phyloP scores from a whole-genome alignment of 1,140 invertebrate species.

The Conus ventricosus region DNA sequence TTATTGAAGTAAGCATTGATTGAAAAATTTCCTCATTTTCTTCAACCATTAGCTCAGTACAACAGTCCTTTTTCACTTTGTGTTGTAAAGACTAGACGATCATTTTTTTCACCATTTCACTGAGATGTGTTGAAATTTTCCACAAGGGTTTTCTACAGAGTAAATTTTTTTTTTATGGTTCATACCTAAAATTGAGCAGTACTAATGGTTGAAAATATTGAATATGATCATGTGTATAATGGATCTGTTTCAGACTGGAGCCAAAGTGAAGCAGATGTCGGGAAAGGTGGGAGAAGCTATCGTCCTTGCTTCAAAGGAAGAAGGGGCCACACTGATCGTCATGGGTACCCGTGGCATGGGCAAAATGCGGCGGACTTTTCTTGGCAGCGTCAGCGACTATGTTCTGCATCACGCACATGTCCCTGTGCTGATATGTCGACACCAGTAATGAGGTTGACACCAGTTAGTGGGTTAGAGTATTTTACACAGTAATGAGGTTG shows the following conservation, averaged over 20 bases:
- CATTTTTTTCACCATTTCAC: no score
- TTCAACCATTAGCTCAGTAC: no score
- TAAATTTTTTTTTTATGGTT: no score
- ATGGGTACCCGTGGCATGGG: slow-evolving; percentile 61
- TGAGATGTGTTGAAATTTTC: no score
- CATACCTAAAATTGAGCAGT: not conserved
- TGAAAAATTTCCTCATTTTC: no score
- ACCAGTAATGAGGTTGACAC: slow-evolving; percentile 8
- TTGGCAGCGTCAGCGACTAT: slow-evolving; percentile 64
- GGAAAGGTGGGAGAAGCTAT: slow-evolving; percentile 52
- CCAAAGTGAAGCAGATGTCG: slow-evolving; percentile 48
- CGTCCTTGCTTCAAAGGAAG: slow-evolving; percentile 42
- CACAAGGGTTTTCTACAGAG: no score
- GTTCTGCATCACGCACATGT: slow-evolving; percentile 55
- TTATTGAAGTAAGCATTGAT: no score
- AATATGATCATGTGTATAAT: not conserved
- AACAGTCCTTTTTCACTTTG: no score
- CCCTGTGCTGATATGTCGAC: slow-evolving; percentile 51
- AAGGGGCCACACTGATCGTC: slow-evolving; percentile 51
- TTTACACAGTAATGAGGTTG: not conserved
- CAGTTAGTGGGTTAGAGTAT: not conserved
- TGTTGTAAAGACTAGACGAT: no score
- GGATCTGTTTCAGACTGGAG: slow-evolving; percentile 37
- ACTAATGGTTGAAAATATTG: not conserved
- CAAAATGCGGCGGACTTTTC: slow-evolving; percentile 53